Evolutionary conservation across 2,888 invertebrate genomes (phyloP).

Genomic region (Catocala nupta): DNA sequence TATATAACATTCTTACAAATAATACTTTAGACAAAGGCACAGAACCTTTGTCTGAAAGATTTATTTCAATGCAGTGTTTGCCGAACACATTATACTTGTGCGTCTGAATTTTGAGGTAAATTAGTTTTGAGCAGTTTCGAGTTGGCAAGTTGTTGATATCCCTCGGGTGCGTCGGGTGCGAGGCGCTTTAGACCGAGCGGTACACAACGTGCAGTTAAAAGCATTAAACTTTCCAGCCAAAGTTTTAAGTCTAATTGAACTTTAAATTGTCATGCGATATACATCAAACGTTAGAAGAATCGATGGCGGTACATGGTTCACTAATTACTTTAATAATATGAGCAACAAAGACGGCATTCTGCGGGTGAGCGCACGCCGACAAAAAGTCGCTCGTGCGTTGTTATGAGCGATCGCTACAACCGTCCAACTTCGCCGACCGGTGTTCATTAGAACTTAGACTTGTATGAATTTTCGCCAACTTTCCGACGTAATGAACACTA

Average conservation of each 20-base stretch:
- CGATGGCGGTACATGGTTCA: conserved; percentile 30
- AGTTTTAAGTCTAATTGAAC: conserved; percentile 60
- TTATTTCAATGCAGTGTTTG: conserved; percentile 38
- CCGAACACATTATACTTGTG: conserved; percentile 32
- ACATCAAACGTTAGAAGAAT: conserved; percentile 36
- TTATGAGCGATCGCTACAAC: conserved; percentile 66
- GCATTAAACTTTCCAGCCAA: conserved; percentile 56
- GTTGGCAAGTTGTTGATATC: conserved; percentile 62
- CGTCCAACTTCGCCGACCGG: conserved; percentile 76
- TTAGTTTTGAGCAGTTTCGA: conserved; percentile 69
- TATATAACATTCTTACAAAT: too few species aligned
- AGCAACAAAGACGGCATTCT: conserved; percentile 55
- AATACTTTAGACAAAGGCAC: too few species aligned
- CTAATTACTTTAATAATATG: conserved; percentile 50
- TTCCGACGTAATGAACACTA: conserved; percentile 85
- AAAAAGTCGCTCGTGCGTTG: conserved; percentile 61
- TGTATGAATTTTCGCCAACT: conserved; percentile 85
- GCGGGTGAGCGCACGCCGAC: conserved; percentile 48
- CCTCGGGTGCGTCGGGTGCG: conserved; percentile 60
- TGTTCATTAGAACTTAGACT: conserved; percentile 86
- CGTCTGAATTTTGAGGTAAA: conserved; percentile 63
- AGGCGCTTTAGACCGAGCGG: conserved; percentile 60
- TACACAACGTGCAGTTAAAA: conserved; percentile 59
- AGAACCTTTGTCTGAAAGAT: conserved; percentile 9
- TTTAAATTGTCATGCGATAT: conserved; percentile 57